Base-by-base conservation (phyloP, 2,888 invertebrate genomes). In the Stenichneumon culpator region DNA sequence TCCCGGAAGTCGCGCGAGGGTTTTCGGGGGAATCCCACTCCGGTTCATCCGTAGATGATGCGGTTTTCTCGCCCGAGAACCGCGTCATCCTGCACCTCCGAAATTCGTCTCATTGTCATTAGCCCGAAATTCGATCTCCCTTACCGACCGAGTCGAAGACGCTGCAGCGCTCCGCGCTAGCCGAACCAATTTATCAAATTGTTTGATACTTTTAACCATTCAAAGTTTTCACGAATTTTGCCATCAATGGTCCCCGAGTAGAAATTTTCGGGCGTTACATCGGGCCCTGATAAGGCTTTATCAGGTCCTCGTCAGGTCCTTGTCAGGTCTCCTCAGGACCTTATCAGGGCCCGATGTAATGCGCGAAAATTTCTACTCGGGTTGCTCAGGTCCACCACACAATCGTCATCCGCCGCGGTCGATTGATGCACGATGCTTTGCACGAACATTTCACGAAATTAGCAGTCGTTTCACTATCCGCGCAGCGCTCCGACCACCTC, bases 41-140 rank as follows among this genome's bases (percentile, higher is more conserved):
- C 44, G 25, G 14, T 14, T 47, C 32, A 50, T 19, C 28, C 50
- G 60, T 28, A 47, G 63, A 74, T 19, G 32, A 63, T 63, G 57
- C n/a, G 44, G 19, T 63, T 47, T 28, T n/a, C 44, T 57, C 25
- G 57, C 22, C 14, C 22, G 57, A 57, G 22, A 5, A 57, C 11
- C 25, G 11, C 25, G 1, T 57, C 25, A 4, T 25, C 19, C 25
- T 16, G 44, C 44, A 4, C 3, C 44, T 14, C 4, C 57, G 25
- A 57, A 57, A 57, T 25, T 25, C 57, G 14, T 25, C 22, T 11
- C 25, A 14, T 4, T 25, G 57, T 57, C 22, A 57, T 57, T 22
- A 25, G 57, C 4, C 22, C 25, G 57, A 25, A 57, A 9, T 25
- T 25, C 25, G 57, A 14, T 57, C 3, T 22, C 11, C 22, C 11